A percentile compares a stretch with the other conserved stretches of the same genome.
Evolutionary conservation across 2,888 invertebrate genomes (phyloP).

Genomic region (Metopia argyrocephala): DNA sequence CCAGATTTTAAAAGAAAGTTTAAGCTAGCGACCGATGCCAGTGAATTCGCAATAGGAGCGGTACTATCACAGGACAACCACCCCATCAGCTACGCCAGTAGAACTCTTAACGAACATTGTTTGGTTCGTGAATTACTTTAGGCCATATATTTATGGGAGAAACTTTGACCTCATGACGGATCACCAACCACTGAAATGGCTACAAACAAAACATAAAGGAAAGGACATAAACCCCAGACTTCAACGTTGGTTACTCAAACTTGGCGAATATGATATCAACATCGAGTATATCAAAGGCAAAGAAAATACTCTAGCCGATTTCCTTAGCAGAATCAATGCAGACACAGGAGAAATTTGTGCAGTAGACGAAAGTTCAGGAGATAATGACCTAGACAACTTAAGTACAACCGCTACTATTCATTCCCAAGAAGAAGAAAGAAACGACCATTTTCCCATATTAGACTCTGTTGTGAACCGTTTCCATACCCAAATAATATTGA

Average conservation of each 20-base stretch:
- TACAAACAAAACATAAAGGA: constrained; percentile 13
- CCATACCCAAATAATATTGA: constrained; percentile 35
- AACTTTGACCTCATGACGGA: constrained; percentile 14
- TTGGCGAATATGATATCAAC: constrained; percentile 18
- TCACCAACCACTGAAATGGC: constrained; percentile 7
- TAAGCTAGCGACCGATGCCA: too few species aligned
- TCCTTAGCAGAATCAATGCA: constrained; percentile 17
- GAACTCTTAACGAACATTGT: too few species aligned
- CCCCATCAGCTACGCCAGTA: too few species aligned
- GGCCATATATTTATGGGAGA: neutral
- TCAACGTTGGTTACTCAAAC: constrained; percentile 25
- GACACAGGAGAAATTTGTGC: constrained; percentile 6
- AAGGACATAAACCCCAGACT: constrained; percentile 26
- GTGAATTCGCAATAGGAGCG: too few species aligned
- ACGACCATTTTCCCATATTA: constrained; percentile 29
- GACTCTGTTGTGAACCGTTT: too few species aligned
- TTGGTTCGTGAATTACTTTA: too few species aligned
- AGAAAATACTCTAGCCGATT: constrained; percentile 27
- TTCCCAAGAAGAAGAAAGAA: constrained; percentile 30
- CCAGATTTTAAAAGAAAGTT: too few species aligned
- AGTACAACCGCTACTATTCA: constrained; percentile 12
- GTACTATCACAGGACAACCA: too few species aligned
- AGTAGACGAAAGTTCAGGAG: neutral
- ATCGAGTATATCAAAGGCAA: constrained; percentile 24
- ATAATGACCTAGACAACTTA: constrained; percentile 4